Evolutionary conservation across 2,888 invertebrate genomes (phyloP), one percentile per base, ranked within the genome.

Genomic region (Therioaphis trifolii): DNA sequence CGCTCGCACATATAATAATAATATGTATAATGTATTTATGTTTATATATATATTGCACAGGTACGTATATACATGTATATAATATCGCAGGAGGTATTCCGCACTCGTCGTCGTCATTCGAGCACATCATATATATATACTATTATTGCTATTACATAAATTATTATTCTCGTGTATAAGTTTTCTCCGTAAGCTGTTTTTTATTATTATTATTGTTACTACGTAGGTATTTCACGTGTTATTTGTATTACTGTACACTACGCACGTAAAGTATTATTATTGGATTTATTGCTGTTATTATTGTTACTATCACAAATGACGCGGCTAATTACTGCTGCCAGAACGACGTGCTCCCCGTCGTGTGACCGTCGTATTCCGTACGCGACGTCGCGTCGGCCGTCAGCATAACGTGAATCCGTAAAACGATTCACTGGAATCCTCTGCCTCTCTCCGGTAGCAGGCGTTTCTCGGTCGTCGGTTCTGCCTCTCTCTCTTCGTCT

Each of bases 71-170:
- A n/a, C n/a, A n/a, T n/a, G n/a, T 24, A 9, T 58, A 24, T 58
- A 55, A 55, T 55, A 12, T 58, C 24, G 1, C 7, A 1, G 18
- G 3, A 21, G 21, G 52, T 72, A 72, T 72, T 72, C 72, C 21
- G 21, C 14, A 35, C 72, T 72, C 52, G 72, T 72, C 46, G 69
- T 24, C 21, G 21, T 69, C 9, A 11, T 69, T 35, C 35, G 35
- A 35, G 3, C 35, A 7, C 7, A 35, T 35, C 35, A 7, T 35
- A 35, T 7, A 5, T 35, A 35, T 7, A 35, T 35, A 35, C 7
- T 35, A 35, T 35, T 35, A 35, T 35, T 35, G 35, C 35, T 35
- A 35, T 35, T 35, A 35, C 7, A 35, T 35, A 35, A 7, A 35
- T 35, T 5, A 35, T 35, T 35, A 7, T 7, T 35, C 4, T 3